Evolutionary conservation across 1,140 invertebrate species (phyloP).

Genomic region (Elymnias hypermnestra): DNA sequence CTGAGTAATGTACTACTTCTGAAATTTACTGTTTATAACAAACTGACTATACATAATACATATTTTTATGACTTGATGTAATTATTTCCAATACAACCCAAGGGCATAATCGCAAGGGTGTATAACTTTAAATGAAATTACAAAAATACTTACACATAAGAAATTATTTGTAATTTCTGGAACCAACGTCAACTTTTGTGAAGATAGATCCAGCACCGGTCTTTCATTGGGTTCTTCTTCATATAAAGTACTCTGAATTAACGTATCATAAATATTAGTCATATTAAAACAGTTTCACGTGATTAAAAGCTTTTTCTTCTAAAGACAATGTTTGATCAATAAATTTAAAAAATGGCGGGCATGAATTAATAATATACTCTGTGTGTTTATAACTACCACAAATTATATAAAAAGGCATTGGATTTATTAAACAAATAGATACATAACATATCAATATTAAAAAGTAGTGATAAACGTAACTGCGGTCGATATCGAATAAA

Average conservation of each 20-base stretch:
- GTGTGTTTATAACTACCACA: too few relatives aligned
- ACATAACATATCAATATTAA: too few relatives aligned
- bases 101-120: not conserved
- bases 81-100: not conserved
- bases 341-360: constrained; percentile 9
- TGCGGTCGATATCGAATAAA: too few relatives aligned
- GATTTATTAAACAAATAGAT: too few relatives aligned
- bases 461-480: too few relatives aligned
- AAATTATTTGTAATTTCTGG: constrained; percentile 34
- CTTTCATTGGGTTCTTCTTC: constrained; percentile 39
- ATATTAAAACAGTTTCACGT: not conserved
- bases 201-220: constrained; percentile 35
- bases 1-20: too few relatives aligned
- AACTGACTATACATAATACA: not conserved
- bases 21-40: too few relatives aligned
- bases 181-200: constrained; percentile 24
- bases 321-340: constrained; percentile 26
- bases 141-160: constrained; percentile 34
- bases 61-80: not conserved
- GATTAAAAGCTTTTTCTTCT: not conserved
- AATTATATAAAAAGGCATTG: too few relatives aligned
- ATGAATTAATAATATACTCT: too few relatives aligned
- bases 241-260: constrained; percentile 24
- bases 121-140: too few relatives aligned
- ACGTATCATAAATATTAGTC: not conserved